Evolutionary conservation across 2,113 vertebrate species (phyloP).

Genomic region (Platichthys flesus): DNA sequence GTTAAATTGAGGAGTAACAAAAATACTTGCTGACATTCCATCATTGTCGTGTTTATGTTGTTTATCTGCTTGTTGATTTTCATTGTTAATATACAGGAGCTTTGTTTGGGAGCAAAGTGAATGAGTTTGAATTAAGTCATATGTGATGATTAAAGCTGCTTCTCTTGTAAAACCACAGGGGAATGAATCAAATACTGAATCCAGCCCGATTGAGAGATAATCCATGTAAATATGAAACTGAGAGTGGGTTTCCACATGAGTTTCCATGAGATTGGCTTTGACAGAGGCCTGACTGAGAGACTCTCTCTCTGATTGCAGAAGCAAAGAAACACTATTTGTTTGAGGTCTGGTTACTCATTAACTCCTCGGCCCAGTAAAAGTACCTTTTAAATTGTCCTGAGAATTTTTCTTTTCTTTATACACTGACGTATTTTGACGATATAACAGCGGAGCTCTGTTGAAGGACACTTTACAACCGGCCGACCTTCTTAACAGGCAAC

Average conservation of each 20-base stretch:
- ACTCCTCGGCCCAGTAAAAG: conserved; percentile 31
- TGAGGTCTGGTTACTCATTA: conserved; percentile 73
- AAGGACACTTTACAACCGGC: neutral
- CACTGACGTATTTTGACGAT: conserved; percentile 9
- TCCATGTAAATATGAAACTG: neutral
- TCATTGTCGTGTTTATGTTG: no score
- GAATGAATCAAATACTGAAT: neutral
- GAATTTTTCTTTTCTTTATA: conserved; percentile 22
- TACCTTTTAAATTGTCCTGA: conserved; percentile 11
- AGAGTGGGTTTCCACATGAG: neutral
- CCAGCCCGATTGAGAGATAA: neutral
- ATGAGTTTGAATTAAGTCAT: no score
- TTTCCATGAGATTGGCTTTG: conserved; percentile 22
- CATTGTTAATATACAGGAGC: no score
- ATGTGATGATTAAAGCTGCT: no score
- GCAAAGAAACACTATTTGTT: conserved; percentile 58
- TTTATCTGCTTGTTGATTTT: no score
- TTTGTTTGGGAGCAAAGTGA: no score
- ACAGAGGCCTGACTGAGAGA: conserved; percentile 11
- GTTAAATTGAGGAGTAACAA: neutral
- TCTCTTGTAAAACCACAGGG: neutral
- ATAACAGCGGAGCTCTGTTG: conserved; percentile 17
- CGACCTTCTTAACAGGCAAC: conserved; percentile 11
- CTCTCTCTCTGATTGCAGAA: conserved; percentile 41
- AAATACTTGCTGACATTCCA: no score